Conservation (phyloP, 2,797 vertebrate genomes). For the Parauchenoglanis punctatus region DNA sequence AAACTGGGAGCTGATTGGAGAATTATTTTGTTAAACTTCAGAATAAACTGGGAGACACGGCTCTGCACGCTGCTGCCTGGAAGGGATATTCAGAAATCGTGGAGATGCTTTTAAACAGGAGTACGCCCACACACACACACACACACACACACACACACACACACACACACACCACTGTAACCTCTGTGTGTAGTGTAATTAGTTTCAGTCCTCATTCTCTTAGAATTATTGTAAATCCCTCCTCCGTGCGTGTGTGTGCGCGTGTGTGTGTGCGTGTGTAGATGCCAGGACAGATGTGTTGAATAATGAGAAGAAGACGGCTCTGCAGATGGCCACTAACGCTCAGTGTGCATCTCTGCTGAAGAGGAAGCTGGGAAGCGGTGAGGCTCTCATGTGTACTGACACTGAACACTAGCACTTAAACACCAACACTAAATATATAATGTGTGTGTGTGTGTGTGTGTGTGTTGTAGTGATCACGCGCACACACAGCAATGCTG, state of each 20-base stretch:
- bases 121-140: constrained; percentile 11
- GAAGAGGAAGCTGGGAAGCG: constrained; percentile 75
- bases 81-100: constrained; percentile 97
- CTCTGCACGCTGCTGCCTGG: constrained; percentile 96
- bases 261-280: constrained; percentile 58
- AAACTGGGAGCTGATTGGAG: neutral
- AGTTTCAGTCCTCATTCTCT: neutral
- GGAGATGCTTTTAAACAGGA: constrained; percentile 85
- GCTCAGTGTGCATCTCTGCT: constrained; percentile 90
- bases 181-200: neutral
- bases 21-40: constrained; percentile 55
- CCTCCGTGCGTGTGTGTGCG: neutral
- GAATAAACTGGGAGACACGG: constrained; percentile 98
- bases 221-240: neutral
- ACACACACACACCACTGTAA: neutral
- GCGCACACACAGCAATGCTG: constrained; percentile 89
- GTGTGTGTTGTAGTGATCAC: constrained; percentile 72
- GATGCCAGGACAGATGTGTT: constrained; percentile 88
- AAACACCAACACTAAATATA: neutral
- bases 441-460: constrained; percentile 30
- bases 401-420: neutral
- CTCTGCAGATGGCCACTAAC: constrained; percentile 93
- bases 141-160: neutral
- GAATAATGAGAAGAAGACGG: constrained; percentile 96
- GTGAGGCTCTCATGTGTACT: constrained; percentile 21